Base-by-base conservation (phyloP, 2,888 invertebrate genomes). In the Hylaea fasciaria region DNA sequence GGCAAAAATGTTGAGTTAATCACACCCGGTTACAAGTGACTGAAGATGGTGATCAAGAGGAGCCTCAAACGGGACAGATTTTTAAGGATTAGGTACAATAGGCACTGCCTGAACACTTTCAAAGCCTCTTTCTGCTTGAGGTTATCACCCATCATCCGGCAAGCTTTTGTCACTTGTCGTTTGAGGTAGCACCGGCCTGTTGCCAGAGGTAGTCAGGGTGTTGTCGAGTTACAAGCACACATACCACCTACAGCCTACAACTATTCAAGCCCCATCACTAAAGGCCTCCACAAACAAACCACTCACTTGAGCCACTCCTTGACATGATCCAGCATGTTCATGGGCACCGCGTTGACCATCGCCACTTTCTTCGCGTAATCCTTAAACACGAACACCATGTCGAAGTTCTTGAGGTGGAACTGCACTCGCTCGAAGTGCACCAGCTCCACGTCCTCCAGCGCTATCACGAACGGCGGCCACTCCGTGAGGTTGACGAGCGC, bases 301-400 rank as follows among this genome's bases (percentile, higher is more conserved):
- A 94, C 96, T 94, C 83, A 98, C 97, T 99, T 98, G 0, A 99
- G 93, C 99, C 99, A 99, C 87, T 99, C 99, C 89, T 99, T 99
- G 1, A 99, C 98, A 89, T 98, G 98, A 92, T 99, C 99, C 85
- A 99, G 93, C 96, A 98, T 96, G 84, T 97, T 97, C 98, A 99
- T 99, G 0, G 99, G 99, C 80, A 99, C 98, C n/a, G 99, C 98
- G 83, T 98, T 99, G 2, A 99, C 97, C 97, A 98, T 98, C 0
- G 98, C 96, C 0, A 97, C 96, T 87, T 99, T 99, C 77, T 96
- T 95, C 50, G 95, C 94, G 85, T 99, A 99, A 87, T 99, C 99
- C 88, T 99, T 99, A 86, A 99, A 99, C 50, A 99, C 97, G 82
- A 99, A 99, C 66, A 99, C 98, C 98, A 99, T 99, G 86, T 99